Evolutionary conservation across 2,888 invertebrate genomes (phyloP), one percentile per base, ranked within the genome.

Genomic region (Eristalis pertinax): DNA sequence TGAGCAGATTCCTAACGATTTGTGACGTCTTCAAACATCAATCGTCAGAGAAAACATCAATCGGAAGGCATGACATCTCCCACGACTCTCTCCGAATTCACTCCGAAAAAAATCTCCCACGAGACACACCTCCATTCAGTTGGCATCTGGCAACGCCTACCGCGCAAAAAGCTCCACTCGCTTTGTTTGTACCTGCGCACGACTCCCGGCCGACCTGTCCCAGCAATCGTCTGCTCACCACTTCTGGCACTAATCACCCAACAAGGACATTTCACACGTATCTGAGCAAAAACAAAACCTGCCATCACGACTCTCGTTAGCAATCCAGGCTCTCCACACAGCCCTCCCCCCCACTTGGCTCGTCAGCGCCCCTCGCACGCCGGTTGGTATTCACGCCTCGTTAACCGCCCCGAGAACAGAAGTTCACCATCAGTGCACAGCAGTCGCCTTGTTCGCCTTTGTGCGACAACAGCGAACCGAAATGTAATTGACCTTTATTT

Each of bases 101-200:
- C 74, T 82, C 62, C 67, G n/a, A 43, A 50, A 50, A 50, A 8
- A 1, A 69, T 41, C 41, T 78, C n/a, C 68, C 64, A 78, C 19
- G 63, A 67, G 29, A 77, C 0, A 13, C 1, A 24, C 43, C 24
- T 8, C n/a, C 11, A 8, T 19, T 7, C 11, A 0, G 13, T 8
- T n/a, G 4, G 3, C 29, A 1, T 38, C 74, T 84, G 80, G 84
- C 68, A 84, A 62, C 64, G 60, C 80, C 60, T 0, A 4, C 26
- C 19, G 8, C 19, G 1, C 50, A 19, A 84, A 32, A 87, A 84
- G 84, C 87, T 84, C 50, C 8, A 15, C 0, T 2, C 15, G 15
- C 35, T 76, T 87, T 87, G 80, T 87, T 87, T 87, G 87, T 87
- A 87, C 63, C 24, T 87, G 87, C 87, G 87, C 84, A 73, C 15